These are phyloP conservation scores for Ridgeia piscesae DNA, from an alignment of 1,140 invertebrate species.

Conservation along the genomic window DNA sequence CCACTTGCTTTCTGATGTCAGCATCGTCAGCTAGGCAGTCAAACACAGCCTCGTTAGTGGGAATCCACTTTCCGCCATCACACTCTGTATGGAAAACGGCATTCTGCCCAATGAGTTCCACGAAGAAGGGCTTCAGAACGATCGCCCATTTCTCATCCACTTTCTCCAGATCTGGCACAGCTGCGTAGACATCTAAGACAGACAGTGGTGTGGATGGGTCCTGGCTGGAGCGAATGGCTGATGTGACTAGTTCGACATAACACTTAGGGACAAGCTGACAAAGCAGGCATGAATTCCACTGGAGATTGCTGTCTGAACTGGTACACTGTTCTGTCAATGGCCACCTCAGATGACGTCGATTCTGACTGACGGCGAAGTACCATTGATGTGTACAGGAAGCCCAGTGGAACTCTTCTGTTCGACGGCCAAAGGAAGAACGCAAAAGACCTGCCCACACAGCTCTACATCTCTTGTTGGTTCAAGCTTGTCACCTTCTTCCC, in stretches of 20 bases:
- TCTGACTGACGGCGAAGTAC: slow-evolving; percentile 35
- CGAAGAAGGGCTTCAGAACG: slow-evolving; percentile 28
- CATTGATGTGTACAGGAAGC: slow-evolving; percentile 32
- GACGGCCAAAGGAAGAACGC: background rate
- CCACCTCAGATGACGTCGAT: slow-evolving; percentile 41
- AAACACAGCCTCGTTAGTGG: background rate
- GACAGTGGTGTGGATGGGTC: background rate
- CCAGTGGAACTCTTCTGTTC: slow-evolving; percentile 17
- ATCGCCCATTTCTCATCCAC: slow-evolving; percentile 32
- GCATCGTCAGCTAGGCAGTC: background rate
- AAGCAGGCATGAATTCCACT: slow-evolving; percentile 31
- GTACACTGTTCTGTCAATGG: slow-evolving; percentile 29
- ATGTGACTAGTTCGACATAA: slow-evolving; percentile 24
- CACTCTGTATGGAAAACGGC: background rate
- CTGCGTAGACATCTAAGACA: slow-evolving; percentile 22
- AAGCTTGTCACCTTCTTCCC: background rate
- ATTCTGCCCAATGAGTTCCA: background rate
- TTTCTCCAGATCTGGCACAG: slow-evolving; percentile 26
- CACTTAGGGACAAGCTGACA: slow-evolving; percentile 25
- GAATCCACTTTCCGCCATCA: background rate
- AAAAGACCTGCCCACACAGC: slow-evolving; percentile 10
- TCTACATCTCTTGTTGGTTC: background rate
- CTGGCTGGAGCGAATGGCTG: slow-evolving; percentile 1
- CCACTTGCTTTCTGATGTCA: background rate
- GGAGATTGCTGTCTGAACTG: slow-evolving; percentile 23